Base-by-base conservation (phyloP, 2,113 vertebrate genomes). In the Oreochromis niloticus region DNA sequence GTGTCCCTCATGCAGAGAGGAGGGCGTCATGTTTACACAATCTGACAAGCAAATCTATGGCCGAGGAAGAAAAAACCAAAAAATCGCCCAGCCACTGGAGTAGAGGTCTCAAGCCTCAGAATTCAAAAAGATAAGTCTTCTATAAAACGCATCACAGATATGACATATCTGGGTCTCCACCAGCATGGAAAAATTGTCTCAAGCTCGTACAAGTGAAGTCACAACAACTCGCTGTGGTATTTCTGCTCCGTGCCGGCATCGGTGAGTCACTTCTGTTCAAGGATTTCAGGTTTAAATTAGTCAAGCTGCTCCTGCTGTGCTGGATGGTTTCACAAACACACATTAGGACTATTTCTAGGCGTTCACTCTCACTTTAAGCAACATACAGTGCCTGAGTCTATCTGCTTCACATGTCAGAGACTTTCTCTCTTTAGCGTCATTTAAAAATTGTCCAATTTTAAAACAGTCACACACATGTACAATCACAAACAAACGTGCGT, bases 101-200 rank as follows among this genome's bases (percentile, higher is more conserved):
- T 71, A 81, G 85, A 92, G 86, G 75, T 91, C 81, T 86, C 82
- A 89, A 80, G 92, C 87, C 81, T 84, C 50, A 68, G 80, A 89
- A 90, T 90, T 81, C 80, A 73, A 92, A 94, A 90, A 94, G 89
- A 93, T 91, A 90, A 90, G 87, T 89, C 75, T 86, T 89, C 61
- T 63, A 39, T 9, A 75, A 93, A 92, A 85, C 50, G 48, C 87
- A 86, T 87, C 92, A 34, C 80, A 87, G 89, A 92, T 83, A 22
- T 95, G 94, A 94, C 93, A 91, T 85, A 88, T 95, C 93, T 94
- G 88, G 94, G 93, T 94, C 94, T 91, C 87, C 85, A 90, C 91
- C 92, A 84, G 92, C 11, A 73, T 87, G 79, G 89, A 91, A 89
- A 92, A 92, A 92, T 82, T n/a, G 73, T 90, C 90, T 85, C 80